phyloP scores from a whole-genome alignment of 2,113 vertebrate species.

The Ophthalmolycus amberensis region DNA sequence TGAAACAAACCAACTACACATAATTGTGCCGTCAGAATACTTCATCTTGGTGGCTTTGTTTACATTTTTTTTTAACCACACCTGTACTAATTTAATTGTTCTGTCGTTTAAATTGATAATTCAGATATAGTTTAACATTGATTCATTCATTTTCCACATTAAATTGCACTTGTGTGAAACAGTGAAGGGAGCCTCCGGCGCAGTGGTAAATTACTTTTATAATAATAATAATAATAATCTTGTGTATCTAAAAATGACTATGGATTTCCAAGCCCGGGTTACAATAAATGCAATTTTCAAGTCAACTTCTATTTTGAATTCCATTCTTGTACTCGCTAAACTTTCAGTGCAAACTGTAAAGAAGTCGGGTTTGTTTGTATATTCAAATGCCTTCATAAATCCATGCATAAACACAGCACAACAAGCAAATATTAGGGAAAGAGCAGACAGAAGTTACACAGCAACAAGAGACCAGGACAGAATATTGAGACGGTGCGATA shows the following conservation, averaged over 20 bases:
- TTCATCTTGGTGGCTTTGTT: not conserved
- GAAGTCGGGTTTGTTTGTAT: constrained; percentile 24
- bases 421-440: constrained; percentile 39
- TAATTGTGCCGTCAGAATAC: not conserved
- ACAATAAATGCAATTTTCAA: constrained; percentile 30
- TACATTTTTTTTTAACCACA: not conserved
- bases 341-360: constrained; percentile 21
- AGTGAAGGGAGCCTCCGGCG: not conserved
- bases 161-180: not conserved
- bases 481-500: constrained; percentile 61
- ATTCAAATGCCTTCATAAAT: constrained; percentile 38
- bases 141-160: constrained; percentile 19
- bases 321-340: constrained; percentile 12
- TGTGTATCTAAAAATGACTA: not conserved
- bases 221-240: constrained; percentile 42
- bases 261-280: constrained; percentile 26
- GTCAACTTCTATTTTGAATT: constrained; percentile 32
- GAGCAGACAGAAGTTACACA: constrained; percentile 43
- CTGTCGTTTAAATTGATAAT: not conserved
- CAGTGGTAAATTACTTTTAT: constrained; percentile 27
- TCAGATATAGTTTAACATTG: not conserved
- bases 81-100: not conserved
- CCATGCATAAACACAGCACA: constrained; percentile 40
- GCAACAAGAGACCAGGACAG: constrained; percentile 35
- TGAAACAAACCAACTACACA: not conserved